Base-by-base conservation (phyloP, 2,797 vertebrate genomes). In the Sciaenops ocellatus region DNA sequence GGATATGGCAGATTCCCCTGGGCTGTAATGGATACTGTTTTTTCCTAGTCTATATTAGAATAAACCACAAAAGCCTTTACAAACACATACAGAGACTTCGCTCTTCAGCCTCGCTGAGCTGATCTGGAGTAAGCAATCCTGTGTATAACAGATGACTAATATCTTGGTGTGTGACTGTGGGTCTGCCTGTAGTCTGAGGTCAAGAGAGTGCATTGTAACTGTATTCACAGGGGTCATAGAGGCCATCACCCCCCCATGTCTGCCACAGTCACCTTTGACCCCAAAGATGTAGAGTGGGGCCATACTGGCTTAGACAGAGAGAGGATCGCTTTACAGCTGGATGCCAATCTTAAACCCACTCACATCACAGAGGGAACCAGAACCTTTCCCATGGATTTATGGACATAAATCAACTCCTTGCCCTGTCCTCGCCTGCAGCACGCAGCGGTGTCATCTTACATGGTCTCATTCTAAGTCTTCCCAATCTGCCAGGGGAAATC, bases 261-360 rank as follows among this genome's bases (percentile, higher is more conserved):
- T 93, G 71, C 83, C 79, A 77, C 16, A n/a, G 5, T 69, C 82
- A 90, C 90, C 89, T 90, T 55, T 91, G 89, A 92, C 91, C 88
- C 50, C 30, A 18, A n/a, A 78, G 82, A 91, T 75, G 87, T 67
- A 79, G 87, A 87, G 73, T 57, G 79, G 88, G 91, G 85, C 88
- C 84, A 72, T 51, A 38, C 82, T 59, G 69, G 80, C 85, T 89
- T 82, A 90, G 92, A 93, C 90, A 69, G 85, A 80, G 82, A 51
- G 72, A 59, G 90, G 91, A 95, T 96, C 94, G 69, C 79, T 80
- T 96, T 95, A 94, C 95, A 94, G 87, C 78, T 81, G 83, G 92
- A 93, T 60, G 90, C 90, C 93, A 83, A 84, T 90, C 89, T 93
- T 87, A 93, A 94, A 93, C 80, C 92, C 85, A 74, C 79, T 93